A percentile compares a stretch with the other conserved stretches of the same genome.
Conservation (phyloP, 2,797 vertebrate species). For the Myotis myotis region DNA sequence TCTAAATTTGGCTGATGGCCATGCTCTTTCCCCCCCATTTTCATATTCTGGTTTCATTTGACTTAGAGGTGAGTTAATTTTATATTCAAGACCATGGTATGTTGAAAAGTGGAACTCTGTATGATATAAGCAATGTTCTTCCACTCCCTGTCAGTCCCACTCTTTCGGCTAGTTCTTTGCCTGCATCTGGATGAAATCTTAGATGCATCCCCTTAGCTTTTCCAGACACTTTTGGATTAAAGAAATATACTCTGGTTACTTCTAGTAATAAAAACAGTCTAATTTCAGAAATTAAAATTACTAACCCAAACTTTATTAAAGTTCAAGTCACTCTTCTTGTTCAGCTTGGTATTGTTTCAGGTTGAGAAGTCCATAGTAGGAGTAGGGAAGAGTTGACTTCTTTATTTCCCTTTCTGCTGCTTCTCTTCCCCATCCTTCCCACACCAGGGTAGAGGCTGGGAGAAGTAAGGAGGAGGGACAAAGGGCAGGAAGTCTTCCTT, state of each 20-base stretch:
- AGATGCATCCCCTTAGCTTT: neutral
- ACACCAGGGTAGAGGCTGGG: neutral
- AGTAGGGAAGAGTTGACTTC: neutral
- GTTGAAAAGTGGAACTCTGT: neutral
- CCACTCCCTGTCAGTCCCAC: neutral
- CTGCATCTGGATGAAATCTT: conserved; percentile 7
- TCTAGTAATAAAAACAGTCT: neutral
- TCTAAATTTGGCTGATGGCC: neutral
- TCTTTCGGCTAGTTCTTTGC: neutral
- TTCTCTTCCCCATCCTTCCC: neutral
- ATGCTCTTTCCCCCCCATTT: neutral
- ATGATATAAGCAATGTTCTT: neutral
- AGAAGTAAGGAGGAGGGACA: neutral
- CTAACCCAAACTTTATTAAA: neutral
- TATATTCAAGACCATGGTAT: neutral
- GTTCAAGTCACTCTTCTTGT: neutral
- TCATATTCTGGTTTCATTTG: conserved; percentile 21
- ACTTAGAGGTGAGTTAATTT: neutral
- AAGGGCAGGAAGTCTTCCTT: neutral
- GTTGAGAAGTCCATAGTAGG: neutral
- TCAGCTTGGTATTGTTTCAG: neutral
- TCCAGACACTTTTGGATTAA: neutral
- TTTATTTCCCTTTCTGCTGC: neutral
- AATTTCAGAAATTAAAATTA: conserved; percentile 17
- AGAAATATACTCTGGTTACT: neutral